Evolutionary conservation across 2,797 vertebrate species (phyloP), one percentile per base, ranked within the genome.

Genomic region (Muscicapa comitata): DNA sequence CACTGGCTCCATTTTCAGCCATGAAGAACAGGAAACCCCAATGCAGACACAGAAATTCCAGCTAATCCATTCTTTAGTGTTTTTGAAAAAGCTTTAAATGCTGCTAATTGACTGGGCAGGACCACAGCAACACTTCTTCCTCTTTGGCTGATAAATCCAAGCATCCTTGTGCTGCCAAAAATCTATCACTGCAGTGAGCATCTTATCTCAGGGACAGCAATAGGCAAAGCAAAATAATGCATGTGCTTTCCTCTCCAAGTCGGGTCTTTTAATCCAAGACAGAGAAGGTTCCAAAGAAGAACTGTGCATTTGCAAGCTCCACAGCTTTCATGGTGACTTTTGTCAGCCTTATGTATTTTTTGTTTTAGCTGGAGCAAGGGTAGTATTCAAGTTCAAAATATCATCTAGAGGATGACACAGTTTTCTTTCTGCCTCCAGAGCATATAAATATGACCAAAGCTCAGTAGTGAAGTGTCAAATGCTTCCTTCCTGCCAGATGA

Each of bases 1-100:
- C 18, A 26, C 7, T 55, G 70, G 25, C 35, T 62, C 35, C 20
- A 29, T 70, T 88, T 66, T 55, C 28, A 45, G 24, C 40, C 70
- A 26, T 2, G 1, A 59, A 38, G 35, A 85, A 40, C 47, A 47
- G 28, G 42, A 80, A 80, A 9, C 26, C 20, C 7, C 17, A 16
- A 0, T 24, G 37, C 13, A 91, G 38, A 29, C 29, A 63, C 10
- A 80, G 45, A 12, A 74, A 28, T 67, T 88, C 50, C 53, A 59
- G 2, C 3, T 86, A 58, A n/a, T 51, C 48, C 10, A 15, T 92
- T 58, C 4, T 0, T 43, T 65, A 61, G 5, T 0, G 0, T 50
- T 74, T 91, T 54, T 75, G 50, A 62, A 77, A 55, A 68, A 31
- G 25, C 26, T 88, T 67, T 77, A 80, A 76, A 77, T 50, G 51